Evolutionary conservation across 2,797 vertebrate genomes (phyloP), one percentile per base, ranked within the genome.

Genomic region (Macrochelys suwanniensis): DNA sequence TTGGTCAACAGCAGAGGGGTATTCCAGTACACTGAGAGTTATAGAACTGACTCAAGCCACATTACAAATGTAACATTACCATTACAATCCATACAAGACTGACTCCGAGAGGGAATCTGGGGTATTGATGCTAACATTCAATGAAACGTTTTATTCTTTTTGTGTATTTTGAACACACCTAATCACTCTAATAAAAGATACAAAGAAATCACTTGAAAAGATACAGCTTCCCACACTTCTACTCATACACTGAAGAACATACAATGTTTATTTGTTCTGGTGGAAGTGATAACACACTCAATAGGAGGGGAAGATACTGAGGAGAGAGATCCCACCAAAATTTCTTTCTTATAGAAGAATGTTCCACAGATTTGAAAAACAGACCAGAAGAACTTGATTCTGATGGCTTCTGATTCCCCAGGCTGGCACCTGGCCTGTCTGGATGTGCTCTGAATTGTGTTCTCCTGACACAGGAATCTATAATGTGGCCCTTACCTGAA

Each of bases 391-490:
- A 45, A 33, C 2, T 1, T 19, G 45, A 8, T 33, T 78, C 2
- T 59, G 26, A 33, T 71, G 56, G 5, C 53, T 79, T 0, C 1
- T 2, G 3, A 1, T 23, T 91, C 56, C 53, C 56, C 11, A 15
- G 5, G 2, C 11, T 42, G 25, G 3, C 17, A 0, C 0, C 0
- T 6, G 3, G 2, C 61, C 81, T 81, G 16, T 2, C 26, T 0
- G 0, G 5, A 13, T 47, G 12, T 77, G 15, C 3, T 80, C 71
- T 71, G 71, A 59, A 85, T 2, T 1, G 51, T 77, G 11, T 33
- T 80, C 28, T 11, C 3, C 61, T 89, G 25, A 74, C 37, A 15
- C 0, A 78, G 31, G 51, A 74, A 89, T 0, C 5, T 85, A 3
- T 77, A 54, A 28, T 37, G 59, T 85, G 50, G 31, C n/a, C 42